phyloP scores from a whole-genome alignment of 2,888 invertebrate species.

The Lacanobia wlatinum region DNA sequence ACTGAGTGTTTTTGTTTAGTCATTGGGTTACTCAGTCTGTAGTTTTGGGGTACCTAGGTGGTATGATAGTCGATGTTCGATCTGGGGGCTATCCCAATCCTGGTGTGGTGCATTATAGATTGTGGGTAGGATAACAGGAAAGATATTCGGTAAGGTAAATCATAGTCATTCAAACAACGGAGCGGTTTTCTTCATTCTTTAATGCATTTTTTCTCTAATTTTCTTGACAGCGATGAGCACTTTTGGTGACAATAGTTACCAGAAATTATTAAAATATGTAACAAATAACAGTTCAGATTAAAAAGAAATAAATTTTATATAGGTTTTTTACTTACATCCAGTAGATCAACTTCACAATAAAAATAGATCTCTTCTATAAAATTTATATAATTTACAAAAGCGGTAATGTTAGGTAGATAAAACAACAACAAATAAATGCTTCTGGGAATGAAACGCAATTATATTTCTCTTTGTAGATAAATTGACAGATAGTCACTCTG shows the following conservation, averaged over 20 bases:
- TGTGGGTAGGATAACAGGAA: not conserved
- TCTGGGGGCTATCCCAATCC: not conserved
- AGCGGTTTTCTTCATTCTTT: slow-evolving; percentile 89
- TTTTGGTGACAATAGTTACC: slow-evolving; percentile 92
- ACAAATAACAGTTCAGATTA: slow-evolving; percentile 87
- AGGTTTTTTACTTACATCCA: slow-evolving; percentile 84
- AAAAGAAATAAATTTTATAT: slow-evolving; percentile 84
- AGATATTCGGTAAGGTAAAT: slow-evolving; percentile 6
- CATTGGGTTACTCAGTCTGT: no score
- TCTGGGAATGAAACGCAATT: slow-evolving; percentile 87
- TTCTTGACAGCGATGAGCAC: slow-evolving; percentile 93
- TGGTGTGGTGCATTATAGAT: not conserved
- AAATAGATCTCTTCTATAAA: slow-evolving; percentile 91
- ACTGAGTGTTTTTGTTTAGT: no score
- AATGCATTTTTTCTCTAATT: slow-evolving; percentile 91
- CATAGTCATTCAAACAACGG: slow-evolving; percentile 74
- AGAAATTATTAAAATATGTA: slow-evolving; percentile 88
- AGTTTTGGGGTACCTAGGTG: no score
- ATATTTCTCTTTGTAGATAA: slow-evolving; percentile 86
- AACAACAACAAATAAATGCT: slow-evolving; percentile 89
- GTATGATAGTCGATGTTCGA: not conserved
- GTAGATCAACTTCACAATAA: slow-evolving; percentile 89
- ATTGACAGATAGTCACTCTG: slow-evolving; percentile 89
- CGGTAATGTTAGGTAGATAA: slow-evolving; percentile 85
- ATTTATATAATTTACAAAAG: slow-evolving; percentile 90